Evolutionary conservation across 2,113 vertebrate genomes (phyloP).

Genomic region (Pangasianodon gigas): DNA sequence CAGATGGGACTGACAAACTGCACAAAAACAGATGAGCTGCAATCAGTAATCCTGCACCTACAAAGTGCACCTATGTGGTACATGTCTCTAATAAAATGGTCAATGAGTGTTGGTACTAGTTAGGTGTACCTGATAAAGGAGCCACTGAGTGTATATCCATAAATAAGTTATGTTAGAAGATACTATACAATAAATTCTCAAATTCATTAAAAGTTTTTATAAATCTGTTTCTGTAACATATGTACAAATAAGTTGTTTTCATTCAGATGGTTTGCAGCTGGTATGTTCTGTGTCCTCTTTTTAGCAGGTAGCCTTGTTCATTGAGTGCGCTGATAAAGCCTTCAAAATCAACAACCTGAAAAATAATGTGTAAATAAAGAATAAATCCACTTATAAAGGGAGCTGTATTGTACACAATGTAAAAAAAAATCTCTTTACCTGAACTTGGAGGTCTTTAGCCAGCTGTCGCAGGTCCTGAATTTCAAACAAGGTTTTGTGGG

Average conservation of each 20-base stretch:
- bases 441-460: conserved; percentile 81
- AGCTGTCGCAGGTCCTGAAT: conserved; percentile 82
- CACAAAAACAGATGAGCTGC: not conserved
- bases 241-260: not conserved
- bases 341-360: conserved; percentile 90
- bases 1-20: not conserved
- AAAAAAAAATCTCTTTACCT: conserved; percentile 67
- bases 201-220: not conserved
- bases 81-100: not conserved
- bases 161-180: not conserved
- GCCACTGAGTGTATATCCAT: not conserved
- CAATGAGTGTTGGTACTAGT: not conserved
- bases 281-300: conserved; percentile 87
- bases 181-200: conserved; percentile 12
- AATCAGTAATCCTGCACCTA: not conserved
- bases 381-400: not conserved
- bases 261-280: conserved; percentile 90
- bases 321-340: conserved; percentile 90
- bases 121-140: not conserved
- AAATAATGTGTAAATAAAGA: conserved; percentile 1
- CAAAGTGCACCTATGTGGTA: not conserved
- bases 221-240: conserved; percentile 5
- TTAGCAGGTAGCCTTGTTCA: conserved; percentile 94
- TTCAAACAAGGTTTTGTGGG: conserved; percentile 87
- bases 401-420: not conserved